Evolutionary conservation across 2,888 invertebrate species (phyloP).

Genomic region (Drosophila anomalipes): DNA sequence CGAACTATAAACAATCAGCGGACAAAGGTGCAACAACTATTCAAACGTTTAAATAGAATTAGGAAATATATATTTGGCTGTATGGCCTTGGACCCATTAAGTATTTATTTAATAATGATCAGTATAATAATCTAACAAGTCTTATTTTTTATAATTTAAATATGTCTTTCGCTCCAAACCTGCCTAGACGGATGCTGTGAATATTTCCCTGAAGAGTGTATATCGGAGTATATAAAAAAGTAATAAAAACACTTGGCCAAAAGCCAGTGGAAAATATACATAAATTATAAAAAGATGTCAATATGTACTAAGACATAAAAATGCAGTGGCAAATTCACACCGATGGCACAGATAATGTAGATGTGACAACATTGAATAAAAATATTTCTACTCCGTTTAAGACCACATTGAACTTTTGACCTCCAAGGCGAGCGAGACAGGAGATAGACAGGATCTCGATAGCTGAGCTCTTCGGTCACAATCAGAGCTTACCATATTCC

Average conservation of each 20-base stretch:
- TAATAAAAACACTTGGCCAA: neutral
- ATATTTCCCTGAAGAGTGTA: neutral
- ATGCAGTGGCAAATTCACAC: constrained; percentile 4
- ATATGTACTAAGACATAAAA: neutral
- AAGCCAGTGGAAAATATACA: neutral
- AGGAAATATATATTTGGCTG: neutral
- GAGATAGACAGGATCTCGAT: neutral
- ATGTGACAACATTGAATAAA: constrained; percentile 1
- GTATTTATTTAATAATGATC: neutral
- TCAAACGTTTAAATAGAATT: neutral
- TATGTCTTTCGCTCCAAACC: neutral
- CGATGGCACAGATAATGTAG: constrained; percentile 13
- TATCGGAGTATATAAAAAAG: neutral
- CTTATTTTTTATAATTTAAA: neutral
- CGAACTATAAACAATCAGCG: neutral
- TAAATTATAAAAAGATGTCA: neutral
- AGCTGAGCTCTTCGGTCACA: constrained; percentile 33
- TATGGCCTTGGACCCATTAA: no score
- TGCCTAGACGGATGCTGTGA: neutral
- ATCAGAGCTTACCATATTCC: constrained; percentile 58
- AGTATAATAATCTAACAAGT: neutral
- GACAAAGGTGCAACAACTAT: neutral
- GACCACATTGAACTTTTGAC: constrained; percentile 41
- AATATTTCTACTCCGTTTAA: constrained; percentile 7
- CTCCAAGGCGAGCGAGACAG: constrained; percentile 14